These are phyloP conservation scores for Gymnocheta viridis DNA, from an alignment of 2,888 invertebrate genomes.

Conservation along the genomic window DNA sequence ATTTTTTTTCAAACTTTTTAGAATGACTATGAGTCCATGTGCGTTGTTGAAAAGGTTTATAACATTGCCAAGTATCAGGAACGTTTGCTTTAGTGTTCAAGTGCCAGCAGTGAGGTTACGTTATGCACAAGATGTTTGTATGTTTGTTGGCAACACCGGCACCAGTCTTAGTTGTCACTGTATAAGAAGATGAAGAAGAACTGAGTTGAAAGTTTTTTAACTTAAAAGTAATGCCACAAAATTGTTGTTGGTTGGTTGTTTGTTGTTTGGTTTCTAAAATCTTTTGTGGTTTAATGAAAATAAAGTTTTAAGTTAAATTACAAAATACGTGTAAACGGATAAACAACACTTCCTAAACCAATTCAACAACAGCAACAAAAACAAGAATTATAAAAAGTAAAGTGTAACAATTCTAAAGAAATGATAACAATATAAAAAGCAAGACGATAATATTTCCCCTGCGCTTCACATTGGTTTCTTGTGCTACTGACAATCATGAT, in stretches of 20 bases:
- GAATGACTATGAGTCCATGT: constrained; percentile 9
- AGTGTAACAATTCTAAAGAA: constrained; percentile 42
- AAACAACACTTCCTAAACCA: constrained; percentile 63
- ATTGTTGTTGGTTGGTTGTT: constrained; percentile 59
- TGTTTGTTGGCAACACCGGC: constrained; percentile 1
- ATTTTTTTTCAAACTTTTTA: not conserved
- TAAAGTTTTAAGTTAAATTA: constrained; percentile 72
- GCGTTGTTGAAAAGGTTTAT: not conserved
- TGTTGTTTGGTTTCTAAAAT: constrained; percentile 55
- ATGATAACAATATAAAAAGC: constrained; percentile 12
- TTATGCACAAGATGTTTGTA: constrained; percentile 42
- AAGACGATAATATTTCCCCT: constrained; percentile 13
- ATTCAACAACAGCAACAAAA: constrained; percentile 39
- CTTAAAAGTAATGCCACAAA: constrained; percentile 58
- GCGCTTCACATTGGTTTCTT: not conserved
- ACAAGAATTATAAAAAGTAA: constrained; percentile 9
- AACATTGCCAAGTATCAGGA: constrained; percentile 15
- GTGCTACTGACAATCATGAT: constrained; percentile 28
- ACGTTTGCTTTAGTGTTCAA: not conserved
- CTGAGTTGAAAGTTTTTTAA: constrained; percentile 32
- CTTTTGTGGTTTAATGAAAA: constrained; percentile 71
- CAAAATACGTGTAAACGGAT: constrained; percentile 71
- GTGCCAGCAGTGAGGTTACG: constrained; percentile 22
- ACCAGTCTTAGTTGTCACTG: constrained; percentile 42
- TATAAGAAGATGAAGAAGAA: constrained; percentile 14